phyloP scores from a whole-genome alignment of 1,140 invertebrate species.

The Whitmania pigra region DNA sequence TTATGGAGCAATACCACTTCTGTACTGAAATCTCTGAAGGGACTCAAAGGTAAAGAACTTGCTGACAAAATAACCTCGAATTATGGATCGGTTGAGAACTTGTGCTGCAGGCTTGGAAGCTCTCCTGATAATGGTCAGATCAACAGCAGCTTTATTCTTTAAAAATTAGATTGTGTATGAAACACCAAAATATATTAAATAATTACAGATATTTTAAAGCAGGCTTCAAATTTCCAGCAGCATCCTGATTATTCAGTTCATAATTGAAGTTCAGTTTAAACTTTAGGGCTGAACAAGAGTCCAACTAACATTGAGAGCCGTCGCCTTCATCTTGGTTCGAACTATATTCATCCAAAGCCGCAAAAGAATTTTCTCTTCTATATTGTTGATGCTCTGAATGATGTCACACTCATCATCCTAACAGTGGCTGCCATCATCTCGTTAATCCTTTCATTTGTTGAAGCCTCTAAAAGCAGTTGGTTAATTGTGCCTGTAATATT shows the following conservation, averaged over 20 bases:
- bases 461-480: constrained; percentile 3
- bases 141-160: neutral
- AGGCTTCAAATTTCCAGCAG: too few relatives aligned
- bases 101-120: neutral
- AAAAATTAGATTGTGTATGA: too few relatives aligned
- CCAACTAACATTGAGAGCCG: neutral
- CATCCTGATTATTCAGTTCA: too few relatives aligned
- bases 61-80: neutral
- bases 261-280: too few relatives aligned
- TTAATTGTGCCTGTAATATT: neutral
- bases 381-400: constrained; percentile 94
- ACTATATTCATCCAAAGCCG: constrained; percentile 90
- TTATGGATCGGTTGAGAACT: constrained; percentile 11
- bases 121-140: constrained; percentile 11
- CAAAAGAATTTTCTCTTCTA: constrained; percentile 91
- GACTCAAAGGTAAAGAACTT: constrained; percentile 4
- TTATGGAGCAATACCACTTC: neutral
- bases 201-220: too few relatives aligned
- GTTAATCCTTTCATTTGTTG: constrained; percentile 27
- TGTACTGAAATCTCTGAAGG: constrained; percentile 6
- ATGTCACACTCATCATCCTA: constrained; percentile 83
- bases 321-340: constrained; percentile 63
- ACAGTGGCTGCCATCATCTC: constrained; percentile 27
- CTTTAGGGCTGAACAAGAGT: too few relatives aligned
- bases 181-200: too few relatives aligned